A percentile compares a stretch with the other conserved stretches of the same genome.
These are phyloP conservation scores for Acestrorhynchus altus DNA, from an alignment of 2,797 vertebrate species.

Conservation along the genomic window DNA sequence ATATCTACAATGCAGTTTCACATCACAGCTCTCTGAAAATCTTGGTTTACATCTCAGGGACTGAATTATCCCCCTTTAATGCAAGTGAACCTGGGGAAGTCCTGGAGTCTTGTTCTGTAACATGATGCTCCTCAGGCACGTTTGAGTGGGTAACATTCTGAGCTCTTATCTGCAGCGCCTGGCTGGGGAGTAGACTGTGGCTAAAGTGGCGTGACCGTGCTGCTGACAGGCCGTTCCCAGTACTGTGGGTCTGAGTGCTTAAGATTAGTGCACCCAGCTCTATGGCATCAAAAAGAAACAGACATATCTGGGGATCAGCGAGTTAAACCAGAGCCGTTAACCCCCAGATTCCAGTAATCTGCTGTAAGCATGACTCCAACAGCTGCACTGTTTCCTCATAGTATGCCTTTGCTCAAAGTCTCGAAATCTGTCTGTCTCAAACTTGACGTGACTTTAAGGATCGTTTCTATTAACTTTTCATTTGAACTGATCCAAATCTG, in stretches of 20 bases:
- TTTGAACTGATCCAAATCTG: background rate
- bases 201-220: conserved; percentile 37
- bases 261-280: conserved; percentile 27
- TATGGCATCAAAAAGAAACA: conserved; percentile 45
- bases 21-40: background rate
- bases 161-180: conserved; percentile 37
- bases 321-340: conserved; percentile 74
- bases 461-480: conserved; percentile 10
- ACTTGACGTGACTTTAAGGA: background rate
- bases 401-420: conserved; percentile 30
- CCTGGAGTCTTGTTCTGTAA: conserved; percentile 20
- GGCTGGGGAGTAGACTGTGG: conserved; percentile 1
- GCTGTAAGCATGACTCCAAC: conserved; percentile 67
- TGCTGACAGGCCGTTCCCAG: conserved; percentile 46
- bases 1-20: no score
- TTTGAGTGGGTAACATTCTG: conserved; percentile 1
- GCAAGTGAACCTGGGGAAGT: background rate
- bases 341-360: conserved; percentile 71
- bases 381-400: conserved; percentile 62
- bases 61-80: no score
- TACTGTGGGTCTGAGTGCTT: conserved; percentile 8
- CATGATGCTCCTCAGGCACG: background rate
- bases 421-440: background rate
- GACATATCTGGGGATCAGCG: conserved; percentile 73
- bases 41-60: no score